Conservation (phyloP, 2,797 vertebrate species). For the Mormyrops attenuatus region DNA sequence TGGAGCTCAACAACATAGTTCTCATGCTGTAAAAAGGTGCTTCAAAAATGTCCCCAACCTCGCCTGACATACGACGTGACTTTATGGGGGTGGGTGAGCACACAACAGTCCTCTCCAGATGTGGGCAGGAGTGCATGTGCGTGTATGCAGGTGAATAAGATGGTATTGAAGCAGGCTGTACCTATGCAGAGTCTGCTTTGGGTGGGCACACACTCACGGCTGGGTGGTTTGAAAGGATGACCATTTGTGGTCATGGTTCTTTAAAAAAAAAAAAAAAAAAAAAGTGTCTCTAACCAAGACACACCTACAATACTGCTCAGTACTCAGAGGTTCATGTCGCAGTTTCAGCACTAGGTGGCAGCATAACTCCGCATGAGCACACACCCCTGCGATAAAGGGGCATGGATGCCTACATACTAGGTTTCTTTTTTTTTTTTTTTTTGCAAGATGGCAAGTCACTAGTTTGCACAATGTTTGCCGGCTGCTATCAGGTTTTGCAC, state of each 20-base stretch:
- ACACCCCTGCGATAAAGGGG: slow-evolving; percentile 35
- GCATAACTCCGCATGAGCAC: slow-evolving; percentile 45
- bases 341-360: slow-evolving; percentile 53
- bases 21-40: slow-evolving; percentile 47
- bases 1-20: slow-evolving; percentile 50
- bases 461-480: slow-evolving; percentile 33
- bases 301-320: slow-evolving; percentile 66
- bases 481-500: slow-evolving; percentile 49
- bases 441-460: slow-evolving; percentile 43
- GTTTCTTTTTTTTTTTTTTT: slow-evolving; percentile 27
- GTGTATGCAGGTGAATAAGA: not conserved
- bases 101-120: slow-evolving; percentile 40
- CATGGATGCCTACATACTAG: slow-evolving; percentile 26
- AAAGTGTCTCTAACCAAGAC: slow-evolving; percentile 37
- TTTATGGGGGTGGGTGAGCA: slow-evolving; percentile 24
- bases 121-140: slow-evolving; percentile 33
- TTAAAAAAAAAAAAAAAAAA: not conserved
- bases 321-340: slow-evolving; percentile 64
- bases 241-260: not conserved
- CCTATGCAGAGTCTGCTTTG: not conserved
- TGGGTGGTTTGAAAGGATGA: not conserved
- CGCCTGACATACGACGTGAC: not conserved
- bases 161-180: not conserved
- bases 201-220: no score
- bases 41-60: not conserved